Percentiles rank a stretch among this genome's conserved stretches.
These are phyloP conservation scores for Montipora sp. DNA, from an alignment of 64 coral and sea anemone species.

Conservation along the genomic window DNA sequence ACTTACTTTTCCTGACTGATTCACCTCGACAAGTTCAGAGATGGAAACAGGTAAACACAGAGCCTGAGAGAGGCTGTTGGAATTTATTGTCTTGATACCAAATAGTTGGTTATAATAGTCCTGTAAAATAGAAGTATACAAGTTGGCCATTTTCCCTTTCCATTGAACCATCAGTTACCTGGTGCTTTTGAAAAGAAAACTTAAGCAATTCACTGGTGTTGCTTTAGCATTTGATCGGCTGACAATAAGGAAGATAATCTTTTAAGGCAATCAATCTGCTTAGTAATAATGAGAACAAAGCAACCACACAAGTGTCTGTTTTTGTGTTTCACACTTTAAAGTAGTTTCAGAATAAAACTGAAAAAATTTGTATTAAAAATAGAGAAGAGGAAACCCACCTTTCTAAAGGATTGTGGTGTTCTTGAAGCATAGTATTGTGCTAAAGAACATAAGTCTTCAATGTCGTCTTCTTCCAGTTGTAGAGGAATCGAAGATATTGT, in stretches of 20 bases:
- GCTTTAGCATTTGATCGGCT: too few relatives aligned
- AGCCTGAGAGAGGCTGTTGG: slow-evolving; percentile 90
- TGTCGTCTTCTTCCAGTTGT: slow-evolving; percentile 95
- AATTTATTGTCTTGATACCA: slow-evolving; percentile 97
- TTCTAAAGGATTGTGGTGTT: slow-evolving; percentile 99
- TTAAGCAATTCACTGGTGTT: too few relatives aligned
- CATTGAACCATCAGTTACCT: too few relatives aligned
- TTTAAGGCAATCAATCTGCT: too few relatives aligned
- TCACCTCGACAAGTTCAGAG: slow-evolving; percentile 81
- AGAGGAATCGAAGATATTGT: slow-evolving; percentile 87
- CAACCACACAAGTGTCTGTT: too few relatives aligned
- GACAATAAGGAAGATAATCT: too few relatives aligned
- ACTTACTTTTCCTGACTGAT: slow-evolving; percentile 79
- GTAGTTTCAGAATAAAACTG: too few relatives aligned
- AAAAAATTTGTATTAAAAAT: neutral
- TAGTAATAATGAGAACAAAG: too few relatives aligned
- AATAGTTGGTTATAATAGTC: slow-evolving; percentile 97
- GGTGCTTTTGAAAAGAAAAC: too few relatives aligned
- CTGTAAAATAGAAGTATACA: slow-evolving; percentile 40
- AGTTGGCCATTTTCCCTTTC: too few relatives aligned
- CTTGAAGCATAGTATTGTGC: slow-evolving; percentile 98
- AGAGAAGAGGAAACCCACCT: slow-evolving; percentile 43
- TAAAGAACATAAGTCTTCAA: slow-evolving; percentile 98
- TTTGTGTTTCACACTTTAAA: too few relatives aligned
- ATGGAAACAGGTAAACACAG: slow-evolving; percentile 94